These are phyloP conservation scores for Smittia sp. DNA, from an alignment of 2,888 invertebrate genomes.

Conservation along the genomic window DNA sequence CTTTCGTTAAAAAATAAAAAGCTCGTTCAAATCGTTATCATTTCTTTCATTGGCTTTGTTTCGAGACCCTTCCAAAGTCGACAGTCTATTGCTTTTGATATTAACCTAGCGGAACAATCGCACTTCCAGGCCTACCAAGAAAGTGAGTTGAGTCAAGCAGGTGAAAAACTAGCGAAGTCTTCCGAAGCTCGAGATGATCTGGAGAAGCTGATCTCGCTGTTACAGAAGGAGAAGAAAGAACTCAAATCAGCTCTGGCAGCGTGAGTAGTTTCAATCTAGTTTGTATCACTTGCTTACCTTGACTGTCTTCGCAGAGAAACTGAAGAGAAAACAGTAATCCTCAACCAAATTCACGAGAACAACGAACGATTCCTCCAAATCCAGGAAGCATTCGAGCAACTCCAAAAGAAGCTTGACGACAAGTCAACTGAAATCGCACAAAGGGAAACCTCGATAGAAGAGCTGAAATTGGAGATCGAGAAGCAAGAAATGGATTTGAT, in stretches of 20 bases:
- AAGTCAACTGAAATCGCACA: constrained; percentile 50
- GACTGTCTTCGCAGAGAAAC: too few species aligned
- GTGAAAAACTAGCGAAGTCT: background rate
- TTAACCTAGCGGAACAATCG: constrained; percentile 32
- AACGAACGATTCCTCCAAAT: too few species aligned
- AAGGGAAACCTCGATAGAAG: constrained; percentile 45
- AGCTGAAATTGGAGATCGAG: constrained; percentile 46
- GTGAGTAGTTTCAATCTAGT: background rate
- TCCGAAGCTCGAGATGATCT: background rate
- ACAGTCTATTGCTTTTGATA: constrained; percentile 41
- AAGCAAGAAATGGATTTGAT: constrained; percentile 57
- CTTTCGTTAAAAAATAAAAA: background rate
- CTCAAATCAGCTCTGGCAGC: background rate
- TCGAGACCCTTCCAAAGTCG: background rate
- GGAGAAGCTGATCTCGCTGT: background rate
- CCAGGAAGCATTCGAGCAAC: constrained; percentile 42
- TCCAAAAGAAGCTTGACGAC: constrained; percentile 28
- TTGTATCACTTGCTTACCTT: too few species aligned
- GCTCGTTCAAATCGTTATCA: constrained; percentile 17
- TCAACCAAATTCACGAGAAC: too few species aligned
- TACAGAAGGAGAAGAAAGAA: constrained; percentile 21
- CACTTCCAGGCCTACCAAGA: constrained; percentile 29
- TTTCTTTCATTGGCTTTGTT: too few species aligned
- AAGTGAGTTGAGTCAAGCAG: constrained; percentile 28
- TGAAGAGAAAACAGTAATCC: too few species aligned